phyloP scores from a whole-genome alignment of 2,888 invertebrate genomes.

The Eutolmus rufibarbis region DNA sequence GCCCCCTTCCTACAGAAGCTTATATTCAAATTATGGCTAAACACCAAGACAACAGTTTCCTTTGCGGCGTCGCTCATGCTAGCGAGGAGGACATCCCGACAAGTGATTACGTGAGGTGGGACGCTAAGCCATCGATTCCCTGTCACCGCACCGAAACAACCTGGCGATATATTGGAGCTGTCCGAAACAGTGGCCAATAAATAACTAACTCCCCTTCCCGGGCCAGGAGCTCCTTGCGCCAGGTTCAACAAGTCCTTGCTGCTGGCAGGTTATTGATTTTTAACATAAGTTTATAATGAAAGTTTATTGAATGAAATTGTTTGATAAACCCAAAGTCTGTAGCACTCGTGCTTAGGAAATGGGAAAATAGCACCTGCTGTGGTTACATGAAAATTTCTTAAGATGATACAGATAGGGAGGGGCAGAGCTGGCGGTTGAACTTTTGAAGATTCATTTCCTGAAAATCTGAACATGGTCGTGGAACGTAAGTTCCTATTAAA shows the following conservation, averaged over 20 bases:
- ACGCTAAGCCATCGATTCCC: constrained; percentile 2
- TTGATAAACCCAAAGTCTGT: constrained; percentile 21
- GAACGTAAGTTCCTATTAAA: not conserved
- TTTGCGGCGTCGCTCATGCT: constrained; percentile 11
- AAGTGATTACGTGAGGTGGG: not conserved
- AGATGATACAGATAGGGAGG: not conserved
- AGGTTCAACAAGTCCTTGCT: constrained; percentile 24
- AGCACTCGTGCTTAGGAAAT: not conserved
- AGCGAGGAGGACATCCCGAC: not conserved
- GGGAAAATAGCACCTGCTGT: constrained; percentile 26
- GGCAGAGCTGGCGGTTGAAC: not conserved
- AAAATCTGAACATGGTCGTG: not conserved
- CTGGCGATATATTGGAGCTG: constrained; percentile 17
- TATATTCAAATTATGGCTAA: constrained; percentile 36
- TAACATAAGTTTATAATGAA: constrained; percentile 38
- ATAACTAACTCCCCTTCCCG: constrained; percentile 18
- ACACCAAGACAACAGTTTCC: constrained; percentile 32
- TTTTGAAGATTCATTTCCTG: constrained; percentile 4
- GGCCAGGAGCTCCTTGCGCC: not conserved
- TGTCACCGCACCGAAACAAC: constrained; percentile 21
- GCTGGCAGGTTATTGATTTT: constrained; percentile 34
- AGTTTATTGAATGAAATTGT: constrained; percentile 36
- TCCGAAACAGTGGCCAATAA: constrained; percentile 34
- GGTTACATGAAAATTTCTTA: constrained; percentile 15
- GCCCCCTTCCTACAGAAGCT: not conserved